These are phyloP conservation scores for Sylvicapra grimmia DNA, from an alignment of 2,113 vertebrate genomes.

Conservation along the genomic window DNA sequence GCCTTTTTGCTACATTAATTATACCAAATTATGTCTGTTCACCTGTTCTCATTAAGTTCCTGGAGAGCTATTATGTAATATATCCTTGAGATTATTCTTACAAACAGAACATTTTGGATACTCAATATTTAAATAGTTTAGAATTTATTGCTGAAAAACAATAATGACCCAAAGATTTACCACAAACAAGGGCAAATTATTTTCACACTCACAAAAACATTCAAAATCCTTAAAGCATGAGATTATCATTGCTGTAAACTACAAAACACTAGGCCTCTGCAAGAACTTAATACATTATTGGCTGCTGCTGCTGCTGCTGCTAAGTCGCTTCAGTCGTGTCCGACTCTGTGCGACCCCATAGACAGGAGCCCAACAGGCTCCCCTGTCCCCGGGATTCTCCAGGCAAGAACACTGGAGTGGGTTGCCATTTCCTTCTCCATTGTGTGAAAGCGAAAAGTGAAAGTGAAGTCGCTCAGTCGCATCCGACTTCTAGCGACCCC, in stretches of 20 bases:
- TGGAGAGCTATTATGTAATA: not conserved
- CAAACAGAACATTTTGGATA: not conserved
- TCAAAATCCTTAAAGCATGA: not conserved
- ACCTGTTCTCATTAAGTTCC: conserved; percentile 17
- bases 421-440: too few relatives aligned
- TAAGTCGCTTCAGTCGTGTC: too few relatives aligned
- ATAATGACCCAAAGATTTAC: not conserved
- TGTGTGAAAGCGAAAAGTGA: too few relatives aligned
- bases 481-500: too few relatives aligned
- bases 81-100: not conserved
- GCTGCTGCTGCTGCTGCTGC: too few relatives aligned
- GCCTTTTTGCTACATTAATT: conserved; percentile 26
- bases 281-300: not conserved
- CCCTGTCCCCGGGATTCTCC: too few relatives aligned
- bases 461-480: too few relatives aligned
- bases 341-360: too few relatives aligned
- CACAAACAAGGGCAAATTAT: not conserved
- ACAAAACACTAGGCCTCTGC: not conserved
- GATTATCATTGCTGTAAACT: not conserved
- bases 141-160: not conserved
- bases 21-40: not conserved
- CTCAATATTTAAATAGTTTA: not conserved
- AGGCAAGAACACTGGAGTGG: too few relatives aligned
- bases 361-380: too few relatives aligned
- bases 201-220: not conserved